Evolutionary conservation across 1,140 invertebrate genomes (phyloP).

Genomic region (Octopus sinensis): DNA sequence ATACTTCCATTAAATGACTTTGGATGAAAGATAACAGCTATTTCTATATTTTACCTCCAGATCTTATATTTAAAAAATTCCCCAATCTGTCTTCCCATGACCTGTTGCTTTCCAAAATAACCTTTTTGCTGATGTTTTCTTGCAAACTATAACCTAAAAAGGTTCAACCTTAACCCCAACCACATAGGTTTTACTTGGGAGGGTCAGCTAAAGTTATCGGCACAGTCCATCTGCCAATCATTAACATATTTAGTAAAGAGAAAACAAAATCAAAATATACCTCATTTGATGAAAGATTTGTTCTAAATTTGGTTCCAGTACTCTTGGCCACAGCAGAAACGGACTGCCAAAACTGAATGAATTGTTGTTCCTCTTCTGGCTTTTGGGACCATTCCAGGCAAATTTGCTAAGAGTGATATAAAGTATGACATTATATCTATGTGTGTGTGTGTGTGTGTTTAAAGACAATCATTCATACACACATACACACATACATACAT

Average conservation of each 20-base stretch:
- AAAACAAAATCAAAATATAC: slow-evolving; percentile 28
- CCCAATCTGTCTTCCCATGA: neutral
- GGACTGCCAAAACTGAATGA: slow-evolving; percentile 46
- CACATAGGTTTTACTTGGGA: neutral
- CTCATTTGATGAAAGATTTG: slow-evolving; percentile 50
- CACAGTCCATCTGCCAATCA: neutral
- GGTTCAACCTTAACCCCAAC: neutral
- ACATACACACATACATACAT: neutral
- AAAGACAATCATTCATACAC: neutral
- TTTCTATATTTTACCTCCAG: too few relatives aligned
- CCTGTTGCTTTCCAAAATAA: neutral
- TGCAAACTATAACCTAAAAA: neutral
- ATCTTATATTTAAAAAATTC: too few relatives aligned
- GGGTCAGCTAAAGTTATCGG: neutral
- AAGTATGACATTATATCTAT: neutral
- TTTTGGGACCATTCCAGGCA: slow-evolving; percentile 54
- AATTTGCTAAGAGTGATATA: slow-evolving; percentile 36
- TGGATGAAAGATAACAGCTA: too few relatives aligned
- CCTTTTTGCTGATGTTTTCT: neutral
- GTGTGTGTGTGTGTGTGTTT: neutral
- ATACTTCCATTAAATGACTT: too few relatives aligned
- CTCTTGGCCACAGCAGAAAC: slow-evolving; percentile 53
- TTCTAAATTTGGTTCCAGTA: slow-evolving; percentile 50
- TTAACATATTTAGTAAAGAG: neutral
- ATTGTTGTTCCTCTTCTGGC: slow-evolving; percentile 42